Evolutionary conservation across 2,888 invertebrate genomes (phyloP), one percentile per base, ranked within the genome.

Genomic region (Nemotelus pantherinus): DNA sequence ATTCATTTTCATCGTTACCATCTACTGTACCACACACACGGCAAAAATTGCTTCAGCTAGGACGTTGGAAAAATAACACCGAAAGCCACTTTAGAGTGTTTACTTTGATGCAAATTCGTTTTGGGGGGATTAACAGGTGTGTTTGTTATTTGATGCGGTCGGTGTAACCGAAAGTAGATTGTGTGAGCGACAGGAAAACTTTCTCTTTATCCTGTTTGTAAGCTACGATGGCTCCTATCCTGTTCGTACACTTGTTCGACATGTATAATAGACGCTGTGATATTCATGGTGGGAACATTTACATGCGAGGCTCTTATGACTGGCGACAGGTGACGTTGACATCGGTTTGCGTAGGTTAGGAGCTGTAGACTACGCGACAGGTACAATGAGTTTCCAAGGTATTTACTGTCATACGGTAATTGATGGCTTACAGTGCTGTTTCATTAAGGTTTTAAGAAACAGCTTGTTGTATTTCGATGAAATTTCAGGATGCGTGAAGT

Each of bases 41-140:
- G 25, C 25, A 25, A 25, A 25, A 25, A 1, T 25, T 25, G 25
- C 25, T 25, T 25, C 25, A 25, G 25, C 25, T 25, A 25, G 25
- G 25, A 25, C 25, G 25, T 25, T 25, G n/a, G n/a, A 65, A 45
- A 65, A 65, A 65, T n/a, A 68, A 68, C 68, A 68, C n/a, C 68
- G 50, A 68, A 68, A 68, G 68, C 50, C 68, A 68, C 68, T 68
- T 25, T 68, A 48, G 48, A 68, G 50, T 68, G 68, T 50, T 71
- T 71, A 71, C 71, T 55, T 71, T 71, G 71, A 71, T 71, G 71
- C n/a, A 71, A 71, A 71, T 55, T 71, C 53, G 71, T 53, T 71
- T 5, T 71, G 55, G 55, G 25, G 25, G 71, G 71, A 71, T 71
- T 71, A 71, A 71, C 71, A 71, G 71, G 71, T 71, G 71, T 71